Evolutionary conservation across 2,797 vertebrate genomes (phyloP), one percentile per base, ranked within the genome.

Genomic region (Sebastolobus alascanus): DNA sequence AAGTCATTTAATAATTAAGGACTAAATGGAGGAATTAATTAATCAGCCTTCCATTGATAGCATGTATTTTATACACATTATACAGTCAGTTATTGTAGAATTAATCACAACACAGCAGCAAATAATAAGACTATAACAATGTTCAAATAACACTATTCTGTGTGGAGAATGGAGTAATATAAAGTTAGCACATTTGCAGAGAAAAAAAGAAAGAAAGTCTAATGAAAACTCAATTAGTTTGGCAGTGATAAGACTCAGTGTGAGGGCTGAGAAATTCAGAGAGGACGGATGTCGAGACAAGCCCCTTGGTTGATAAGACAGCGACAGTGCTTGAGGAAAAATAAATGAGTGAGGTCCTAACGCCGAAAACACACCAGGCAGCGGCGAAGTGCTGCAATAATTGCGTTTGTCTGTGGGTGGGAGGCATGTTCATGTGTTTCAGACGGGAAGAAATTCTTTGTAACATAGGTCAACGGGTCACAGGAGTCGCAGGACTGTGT

Each of bases 161-260:
- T 35, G 27, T 59, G 14, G 7, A 71, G 27, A 71, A 55, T 18
- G 6, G 6, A 18, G 35, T 43, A 7, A 38, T 50, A 68, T 56
- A 31, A 63, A 56, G 29, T 58, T 20, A 38, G 12, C 11, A 43
- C n/a, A 55, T 50, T 67, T 13, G 14, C 67, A 66, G 27, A 12
- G 37, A 52, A 7, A 55, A 63, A 67, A 37, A 27, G 6, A 4
- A 52, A 50, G 13, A 69, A 73, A 40, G 14, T 46, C 43, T 29
- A 66, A 77, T 31, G 25, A 67, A 64, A 79, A 63, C 59, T 64
- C 43, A 80, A 70, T 82, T 55, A 35, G 35, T 73, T 77, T 69
- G 1, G 33, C 9, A 54, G 43, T 13, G 69, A 81, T 75, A 31
- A 75, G 75, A 31, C 12, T 2, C 12, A 0, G 7, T 66, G 5